Conservation (phyloP, 2,113 vertebrate genomes). For the Esox niger region DNA sequence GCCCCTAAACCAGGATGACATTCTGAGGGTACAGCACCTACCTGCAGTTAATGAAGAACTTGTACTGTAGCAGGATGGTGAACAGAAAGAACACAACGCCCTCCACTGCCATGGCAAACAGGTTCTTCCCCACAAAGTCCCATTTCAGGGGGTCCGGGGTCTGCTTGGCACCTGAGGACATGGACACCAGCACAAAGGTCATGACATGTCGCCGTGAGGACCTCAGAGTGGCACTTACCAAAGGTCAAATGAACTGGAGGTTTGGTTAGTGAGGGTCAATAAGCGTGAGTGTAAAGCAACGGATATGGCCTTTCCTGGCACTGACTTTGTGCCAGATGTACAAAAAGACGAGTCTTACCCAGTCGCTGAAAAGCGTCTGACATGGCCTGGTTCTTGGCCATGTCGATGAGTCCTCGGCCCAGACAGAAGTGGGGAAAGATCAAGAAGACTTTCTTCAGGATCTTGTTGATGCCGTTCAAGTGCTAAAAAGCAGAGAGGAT, state of each 20-base stretch:
- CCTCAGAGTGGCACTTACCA: too few relatives aligned
- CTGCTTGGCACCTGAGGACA: constrained; percentile 62
- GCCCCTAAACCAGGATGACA: too few relatives aligned
- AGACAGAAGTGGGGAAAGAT: constrained; percentile 82
- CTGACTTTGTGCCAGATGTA: not conserved
- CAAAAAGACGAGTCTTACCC: constrained; percentile 51
- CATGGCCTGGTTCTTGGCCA: constrained; percentile 81
- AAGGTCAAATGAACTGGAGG: too few relatives aligned
- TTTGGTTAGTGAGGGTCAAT: too few relatives aligned
- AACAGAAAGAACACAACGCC: constrained; percentile 77
- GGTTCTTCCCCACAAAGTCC: constrained; percentile 79
- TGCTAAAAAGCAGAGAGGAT: constrained; percentile 57
- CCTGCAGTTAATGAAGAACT: constrained; percentile 72
- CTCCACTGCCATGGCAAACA: constrained; percentile 76
- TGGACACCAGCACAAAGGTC: too few relatives aligned
- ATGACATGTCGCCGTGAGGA: too few relatives aligned
- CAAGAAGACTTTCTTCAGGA: constrained; percentile 77
- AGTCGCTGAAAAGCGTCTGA: constrained; percentile 71
- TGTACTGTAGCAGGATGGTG: constrained; percentile 77
- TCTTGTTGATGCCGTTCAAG: constrained; percentile 72
- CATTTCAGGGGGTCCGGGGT: constrained; percentile 69
- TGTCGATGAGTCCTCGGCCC: constrained; percentile 79
- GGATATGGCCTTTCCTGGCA: too few relatives aligned
- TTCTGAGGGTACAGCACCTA: constrained; percentile 13
- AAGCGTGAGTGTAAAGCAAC: too few relatives aligned